Evolutionary conservation across 1,140 invertebrate species (phyloP).

Genomic region (Neodiprion pinetum): DNA sequence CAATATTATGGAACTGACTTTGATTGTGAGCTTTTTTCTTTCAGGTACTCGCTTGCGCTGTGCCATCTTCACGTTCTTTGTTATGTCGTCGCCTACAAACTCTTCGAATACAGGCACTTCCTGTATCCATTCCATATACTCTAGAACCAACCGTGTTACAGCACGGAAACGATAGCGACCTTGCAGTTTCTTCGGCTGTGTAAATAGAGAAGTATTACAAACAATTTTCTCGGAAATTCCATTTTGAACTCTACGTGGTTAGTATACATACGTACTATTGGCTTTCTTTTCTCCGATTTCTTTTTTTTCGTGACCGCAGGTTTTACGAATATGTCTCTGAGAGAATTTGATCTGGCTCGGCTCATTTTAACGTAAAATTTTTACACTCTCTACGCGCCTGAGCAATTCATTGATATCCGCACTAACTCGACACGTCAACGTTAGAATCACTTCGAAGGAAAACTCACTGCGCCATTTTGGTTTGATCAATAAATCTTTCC

Average conservation of each 20-base stretch:
- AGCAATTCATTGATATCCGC: neutral
- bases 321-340: neutral
- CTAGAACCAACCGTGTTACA: slow-evolving; percentile 61
- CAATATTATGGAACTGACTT: slow-evolving; percentile 42
- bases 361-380: neutral
- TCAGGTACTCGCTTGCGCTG: slow-evolving; percentile 52
- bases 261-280: neutral
- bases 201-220: neutral
- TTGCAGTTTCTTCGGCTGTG: slow-evolving; percentile 39
- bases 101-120: slow-evolving; percentile 56
- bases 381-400: neutral
- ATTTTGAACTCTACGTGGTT: neutral
- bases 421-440: neutral
- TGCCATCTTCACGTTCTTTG: slow-evolving; percentile 60
- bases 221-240: neutral
- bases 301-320: neutral
- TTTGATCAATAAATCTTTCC: neutral
- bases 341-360: neutral
- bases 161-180: slow-evolving; percentile 66
- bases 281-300: neutral
- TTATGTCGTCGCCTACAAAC: slow-evolving; percentile 61
- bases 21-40: slow-evolving; percentile 60
- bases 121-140: slow-evolving; percentile 65
- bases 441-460: neutral
- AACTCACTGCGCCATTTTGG: neutral